These are phyloP conservation scores for Meteorus sp. DNA, from an alignment of 1,140 invertebrate species.

Conservation along the genomic window DNA sequence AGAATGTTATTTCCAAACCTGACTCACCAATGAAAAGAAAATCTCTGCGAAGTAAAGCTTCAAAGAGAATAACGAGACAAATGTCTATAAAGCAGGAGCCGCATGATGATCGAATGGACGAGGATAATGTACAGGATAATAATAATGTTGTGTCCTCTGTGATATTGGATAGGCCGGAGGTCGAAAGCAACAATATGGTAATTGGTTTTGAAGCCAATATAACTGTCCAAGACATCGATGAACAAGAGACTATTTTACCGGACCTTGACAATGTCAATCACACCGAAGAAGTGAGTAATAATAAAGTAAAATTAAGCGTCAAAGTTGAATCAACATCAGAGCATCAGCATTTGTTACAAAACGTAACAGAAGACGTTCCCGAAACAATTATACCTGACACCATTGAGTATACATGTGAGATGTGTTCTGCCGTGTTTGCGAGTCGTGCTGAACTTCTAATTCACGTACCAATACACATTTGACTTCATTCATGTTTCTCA, in stretches of 20 bases:
- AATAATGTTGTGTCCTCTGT: conserved; percentile 28
- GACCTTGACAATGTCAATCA: conserved; percentile 39
- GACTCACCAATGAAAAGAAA: conserved; percentile 24
- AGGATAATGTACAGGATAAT: conserved; percentile 36
- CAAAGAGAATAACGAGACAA: conserved; percentile 32
- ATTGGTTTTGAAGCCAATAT: conserved; percentile 50
- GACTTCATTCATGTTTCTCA: conserved; percentile 50
- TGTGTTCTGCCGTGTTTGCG: conserved; percentile 76
- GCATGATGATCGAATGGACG: conserved; percentile 34
- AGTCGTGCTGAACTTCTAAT: conserved; percentile 71
- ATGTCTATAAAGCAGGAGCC: conserved; percentile 45
- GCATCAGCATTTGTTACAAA: conserved; percentile 23
- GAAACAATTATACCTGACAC: conserved; percentile 61
- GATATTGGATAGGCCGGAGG: not conserved
- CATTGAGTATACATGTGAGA: conserved; percentile 71
- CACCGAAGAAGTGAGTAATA: conserved; percentile 34
- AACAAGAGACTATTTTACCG: conserved; percentile 43
- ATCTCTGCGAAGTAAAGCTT: conserved; percentile 36
- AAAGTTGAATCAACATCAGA: conserved; percentile 42
- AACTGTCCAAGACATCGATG: conserved; percentile 28
- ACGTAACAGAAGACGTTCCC: conserved; percentile 45
- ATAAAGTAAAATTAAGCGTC: conserved; percentile 46
- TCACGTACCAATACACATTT: conserved; percentile 81
- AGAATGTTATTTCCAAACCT: conserved; percentile 35
- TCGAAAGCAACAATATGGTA: conserved; percentile 48